Evolutionary conservation across 2,113 vertebrate species (phyloP), one percentile per base, ranked within the genome.

Genomic region (Pelusios castaneus): DNA sequence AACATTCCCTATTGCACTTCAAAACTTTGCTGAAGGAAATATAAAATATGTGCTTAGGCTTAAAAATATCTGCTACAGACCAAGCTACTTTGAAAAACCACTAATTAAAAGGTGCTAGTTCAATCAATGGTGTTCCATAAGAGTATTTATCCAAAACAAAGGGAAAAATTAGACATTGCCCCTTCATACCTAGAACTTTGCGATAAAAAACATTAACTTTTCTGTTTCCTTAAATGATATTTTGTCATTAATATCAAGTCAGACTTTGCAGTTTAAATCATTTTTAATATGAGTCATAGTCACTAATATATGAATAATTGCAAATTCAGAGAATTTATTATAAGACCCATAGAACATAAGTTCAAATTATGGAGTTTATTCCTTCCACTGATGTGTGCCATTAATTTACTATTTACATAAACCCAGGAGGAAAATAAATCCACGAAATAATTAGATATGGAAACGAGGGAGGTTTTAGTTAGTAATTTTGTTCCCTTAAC

Each of bases 331-430:
- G 94, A 93, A 56, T 84, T 83, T 94, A 49, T 88, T 58, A 60
- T 80, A 88, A 96, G 91, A 80, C 43, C 29, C 3, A 19, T 56
- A 92, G 80, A 93, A 95, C 75, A 95, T 89, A 88, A 94, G 84
- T 76, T 93, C 83, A 92, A 10, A 87, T 17, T 87, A 77, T 91
- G 52, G 82, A 93, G 67, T 85, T 92, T 91, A 85, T n/a, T 89
- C 77, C 56, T 93, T 31, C 84, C 88, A 45, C 47, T 94, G 90
- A 95, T 41, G 56, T 88, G 91, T 52, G 21, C 16, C 5, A 27
- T 54, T 82, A 60, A 60, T 87, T 93, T 77, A 89, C 89, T 87
- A 92, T 54, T 51, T 85, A 77, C 45, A 67, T 73, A 85, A 25
- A 55, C 51, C 95, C 78, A 79, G 82, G 85, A 94, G 88, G 85